A percentile compares a stretch with the other conserved stretches of the same genome.
These are phyloP conservation scores for Cynopterus sphinx DNA, from an alignment of 2,797 vertebrate species.

Conservation along the genomic window DNA sequence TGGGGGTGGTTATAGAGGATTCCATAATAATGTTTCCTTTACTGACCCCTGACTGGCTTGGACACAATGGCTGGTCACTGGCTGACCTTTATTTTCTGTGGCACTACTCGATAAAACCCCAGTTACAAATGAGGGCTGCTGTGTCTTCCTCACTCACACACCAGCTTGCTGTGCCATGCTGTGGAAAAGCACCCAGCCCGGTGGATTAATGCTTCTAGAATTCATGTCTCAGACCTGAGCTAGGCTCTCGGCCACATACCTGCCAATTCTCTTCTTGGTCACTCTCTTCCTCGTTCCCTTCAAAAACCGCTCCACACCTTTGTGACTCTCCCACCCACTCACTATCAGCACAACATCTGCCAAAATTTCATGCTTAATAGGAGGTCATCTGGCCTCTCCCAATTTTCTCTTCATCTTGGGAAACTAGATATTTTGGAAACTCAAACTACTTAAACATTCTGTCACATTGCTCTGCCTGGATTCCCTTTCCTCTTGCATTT, in stretches of 20 bases:
- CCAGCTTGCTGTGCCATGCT: no score
- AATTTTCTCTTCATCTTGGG: not conserved
- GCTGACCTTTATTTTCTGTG: not conserved
- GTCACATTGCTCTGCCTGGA: not conserved
- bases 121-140: not conserved
- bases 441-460: not conserved
- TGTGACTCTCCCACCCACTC: not conserved
- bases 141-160: not conserved
- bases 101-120: not conserved
- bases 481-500: not conserved
- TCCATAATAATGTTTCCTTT: not conserved
- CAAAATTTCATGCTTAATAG: not conserved
- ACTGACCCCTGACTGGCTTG: not conserved
- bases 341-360: not conserved
- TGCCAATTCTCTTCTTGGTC: not conserved
- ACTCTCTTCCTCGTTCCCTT: not conserved
- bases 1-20: not conserved
- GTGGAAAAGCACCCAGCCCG: not conserved
- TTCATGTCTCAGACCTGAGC: not conserved
- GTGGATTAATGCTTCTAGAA: fast-evolving
- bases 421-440: not conserved
- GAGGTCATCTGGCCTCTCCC: not conserved
- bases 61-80: not conserved
- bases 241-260: not conserved
- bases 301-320: not conserved